Evolutionary conservation across 92 coral and sea anemone species (phyloP), one percentile per base, ranked within the genome.

Genomic region (Metridium senile): DNA sequence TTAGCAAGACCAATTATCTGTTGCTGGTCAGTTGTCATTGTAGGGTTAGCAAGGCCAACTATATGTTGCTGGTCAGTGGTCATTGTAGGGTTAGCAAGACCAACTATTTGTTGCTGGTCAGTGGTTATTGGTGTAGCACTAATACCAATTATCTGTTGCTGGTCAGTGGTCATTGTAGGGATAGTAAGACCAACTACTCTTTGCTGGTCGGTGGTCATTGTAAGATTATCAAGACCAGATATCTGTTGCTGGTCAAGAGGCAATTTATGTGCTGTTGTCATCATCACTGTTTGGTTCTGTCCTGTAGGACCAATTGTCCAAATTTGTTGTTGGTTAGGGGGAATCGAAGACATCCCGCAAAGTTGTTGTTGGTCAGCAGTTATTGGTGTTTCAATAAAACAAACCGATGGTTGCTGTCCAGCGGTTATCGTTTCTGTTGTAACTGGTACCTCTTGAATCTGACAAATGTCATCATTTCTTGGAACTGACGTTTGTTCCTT

Each of bases 131-230:
- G n/a, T n/a, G n/a, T n/a, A n/a, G n/a, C n/a, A n/a, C n/a, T n/a
- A n/a, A n/a, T n/a, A n/a, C n/a, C n/a, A n/a, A n/a, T n/a, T n/a
- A n/a, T n/a, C 23, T 57, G 57, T 26, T 62, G 80, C 20, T 45
- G 46, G 53, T 75, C 80, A 62, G 29, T 57, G 11, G 76, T 69
- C 82, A 78, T 68, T 20, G 54, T 18, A 73, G n/a, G n/a, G n/a
- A n/a, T n/a, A n/a, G n/a, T n/a, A n/a, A n/a, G n/a, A n/a, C n/a
- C n/a, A n/a, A 32, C 26, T 10, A 70, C 62, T 20, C 26, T 35
- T 43, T 43, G 70, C 39, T 75, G 78, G n/a, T 57, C 78, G 28
- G 66, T 43, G 0, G 66, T 27, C 30, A 73, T 13, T 0, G 30
- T 28, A 3, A 51, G 26, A 0, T 65, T 54, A 22, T 49, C 57